These are phyloP conservation scores for Crotophaga sulcirostris DNA, from an alignment of 2,113 vertebrate species.

Conservation along the genomic window DNA sequence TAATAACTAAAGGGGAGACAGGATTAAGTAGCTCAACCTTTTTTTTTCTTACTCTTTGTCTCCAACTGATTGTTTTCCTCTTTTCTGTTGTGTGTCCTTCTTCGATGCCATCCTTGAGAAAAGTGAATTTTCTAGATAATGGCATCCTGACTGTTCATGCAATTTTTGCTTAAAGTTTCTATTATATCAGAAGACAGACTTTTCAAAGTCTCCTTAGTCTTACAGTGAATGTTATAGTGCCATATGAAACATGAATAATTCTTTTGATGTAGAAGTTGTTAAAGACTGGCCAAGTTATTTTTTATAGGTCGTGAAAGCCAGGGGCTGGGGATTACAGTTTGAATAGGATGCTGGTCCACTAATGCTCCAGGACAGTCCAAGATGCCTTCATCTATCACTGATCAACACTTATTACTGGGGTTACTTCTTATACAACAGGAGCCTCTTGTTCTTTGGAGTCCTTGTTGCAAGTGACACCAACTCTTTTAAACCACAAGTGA, in stretches of 20 bases:
- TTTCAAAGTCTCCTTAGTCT: not conserved
- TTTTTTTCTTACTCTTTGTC: not conserved
- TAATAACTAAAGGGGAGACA: not conserved
- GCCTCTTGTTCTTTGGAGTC: not conserved
- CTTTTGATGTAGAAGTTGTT: not conserved
- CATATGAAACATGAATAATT: not conserved
- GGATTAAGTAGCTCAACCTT: not conserved
- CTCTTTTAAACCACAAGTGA: not conserved
- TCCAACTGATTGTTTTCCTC: not conserved
- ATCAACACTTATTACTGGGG: not conserved
- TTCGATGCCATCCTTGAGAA: not conserved
- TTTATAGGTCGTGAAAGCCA: not conserved
- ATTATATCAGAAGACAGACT: not conserved
- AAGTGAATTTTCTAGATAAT: not conserved
- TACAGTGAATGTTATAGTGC: no score
- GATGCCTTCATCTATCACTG: not conserved
- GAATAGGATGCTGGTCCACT: not conserved
- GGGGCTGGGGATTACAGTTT: not conserved
- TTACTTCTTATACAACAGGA: not conserved
- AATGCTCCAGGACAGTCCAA: not conserved
- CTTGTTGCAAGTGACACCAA: not conserved
- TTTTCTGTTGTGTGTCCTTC: not conserved
- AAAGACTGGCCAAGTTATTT: not conserved
- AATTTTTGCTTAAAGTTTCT: not conserved
- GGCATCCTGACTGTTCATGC: not conserved